A percentile compares a stretch with the other conserved stretches of the same genome.
Evolutionary conservation across 2,797 vertebrate genomes (phyloP).

Genomic region (Leptoclinus maculatus): DNA sequence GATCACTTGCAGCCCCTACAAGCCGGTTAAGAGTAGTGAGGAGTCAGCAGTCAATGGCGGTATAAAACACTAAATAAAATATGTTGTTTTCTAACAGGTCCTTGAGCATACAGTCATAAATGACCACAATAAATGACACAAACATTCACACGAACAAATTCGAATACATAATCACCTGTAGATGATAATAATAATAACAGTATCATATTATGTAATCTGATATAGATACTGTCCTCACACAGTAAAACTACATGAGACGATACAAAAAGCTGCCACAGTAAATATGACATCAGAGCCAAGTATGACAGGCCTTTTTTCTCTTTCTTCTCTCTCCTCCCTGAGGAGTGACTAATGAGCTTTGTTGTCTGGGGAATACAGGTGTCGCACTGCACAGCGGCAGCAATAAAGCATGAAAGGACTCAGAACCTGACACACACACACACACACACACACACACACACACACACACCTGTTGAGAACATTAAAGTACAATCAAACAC

Average conservation of each 20-base stretch:
- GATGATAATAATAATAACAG: not conserved
- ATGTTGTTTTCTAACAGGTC: too few relatives aligned
- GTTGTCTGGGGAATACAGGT: conserved; percentile 30
- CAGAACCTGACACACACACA: not conserved
- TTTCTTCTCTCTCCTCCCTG: conserved; percentile 3
- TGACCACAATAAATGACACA: not conserved
- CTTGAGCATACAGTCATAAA: not conserved
- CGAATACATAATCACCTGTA: not conserved
- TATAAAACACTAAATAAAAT: too few relatives aligned
- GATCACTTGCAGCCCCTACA: too few relatives aligned
- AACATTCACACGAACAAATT: not conserved
- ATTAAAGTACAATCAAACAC: conserved; percentile 16
- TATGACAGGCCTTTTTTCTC: conserved; percentile 16
- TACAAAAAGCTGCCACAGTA: not conserved
- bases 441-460: conserved; percentile 2
- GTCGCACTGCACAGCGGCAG: not conserved
- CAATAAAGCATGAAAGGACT: conserved; percentile 29
- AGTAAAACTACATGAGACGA: not conserved
- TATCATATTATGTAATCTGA: not conserved
- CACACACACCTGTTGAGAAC: not conserved
- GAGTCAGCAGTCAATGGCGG: too few relatives aligned
- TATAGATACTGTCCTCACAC: not conserved
- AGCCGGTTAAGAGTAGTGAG: too few relatives aligned
- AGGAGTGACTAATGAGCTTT: conserved; percentile 52
- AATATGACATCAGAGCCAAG: conserved; percentile 32